These are phyloP conservation scores for Frieseomelitta varia DNA, from an alignment of 1,140 invertebrate species.

Conservation along the genomic window DNA sequence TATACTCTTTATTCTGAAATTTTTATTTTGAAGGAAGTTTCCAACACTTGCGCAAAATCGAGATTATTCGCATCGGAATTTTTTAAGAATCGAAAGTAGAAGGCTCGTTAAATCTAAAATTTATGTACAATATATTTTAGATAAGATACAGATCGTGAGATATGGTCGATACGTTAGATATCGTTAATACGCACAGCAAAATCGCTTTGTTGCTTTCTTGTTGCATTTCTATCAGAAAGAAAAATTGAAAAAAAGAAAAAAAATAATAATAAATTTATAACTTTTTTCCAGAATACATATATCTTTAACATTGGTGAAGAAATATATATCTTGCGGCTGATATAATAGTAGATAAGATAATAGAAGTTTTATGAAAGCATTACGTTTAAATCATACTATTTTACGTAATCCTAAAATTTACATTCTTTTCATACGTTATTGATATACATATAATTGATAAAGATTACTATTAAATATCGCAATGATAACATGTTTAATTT, in stretches of 20 bases:
- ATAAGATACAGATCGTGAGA: too few species aligned
- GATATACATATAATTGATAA: too few species aligned
- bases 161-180: too few species aligned
- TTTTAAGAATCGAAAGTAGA: too few species aligned
- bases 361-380: neutral
- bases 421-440: neutral
- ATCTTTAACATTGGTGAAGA: neutral
- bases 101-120: too few species aligned
- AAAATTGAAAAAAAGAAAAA: neutral
- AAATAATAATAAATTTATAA: neutral
- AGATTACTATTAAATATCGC: too few species aligned
- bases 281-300: neutral
- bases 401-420: neutral
- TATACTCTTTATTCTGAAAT: slow-evolving; percentile 17
- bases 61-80: neutral
- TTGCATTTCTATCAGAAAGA: neutral
- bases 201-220: too few species aligned
- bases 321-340: too few species aligned
- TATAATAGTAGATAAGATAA: neutral
- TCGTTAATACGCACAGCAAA: too few species aligned
- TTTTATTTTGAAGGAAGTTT: neutral
- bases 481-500: neutral
- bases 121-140: too few species aligned
- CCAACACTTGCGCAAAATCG: neutral
- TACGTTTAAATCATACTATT: neutral